Evolutionary conservation across 2,113 vertebrate genomes (phyloP).

Genomic region (Cololabis saira): DNA sequence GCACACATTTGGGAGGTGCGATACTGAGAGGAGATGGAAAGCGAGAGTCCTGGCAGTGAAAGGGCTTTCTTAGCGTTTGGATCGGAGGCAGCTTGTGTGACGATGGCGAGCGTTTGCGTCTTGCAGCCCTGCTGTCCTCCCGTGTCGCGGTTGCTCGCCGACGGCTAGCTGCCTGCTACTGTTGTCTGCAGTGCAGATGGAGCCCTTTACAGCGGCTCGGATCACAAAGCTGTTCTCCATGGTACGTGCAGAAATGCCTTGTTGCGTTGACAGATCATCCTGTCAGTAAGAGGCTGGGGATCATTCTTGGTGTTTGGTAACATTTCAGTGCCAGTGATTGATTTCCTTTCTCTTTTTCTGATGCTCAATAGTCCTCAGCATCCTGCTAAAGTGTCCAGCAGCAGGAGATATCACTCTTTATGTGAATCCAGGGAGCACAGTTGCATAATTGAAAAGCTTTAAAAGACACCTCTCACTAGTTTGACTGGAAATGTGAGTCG

Average conservation of each 20-base stretch:
- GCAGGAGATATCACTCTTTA: slow-evolving; percentile 32
- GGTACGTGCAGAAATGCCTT: slow-evolving; percentile 30
- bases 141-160: slow-evolving; percentile 34
- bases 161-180: slow-evolving; percentile 42
- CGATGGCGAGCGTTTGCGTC: slow-evolving; percentile 63
- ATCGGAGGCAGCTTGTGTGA: slow-evolving; percentile 47
- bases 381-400: slow-evolving; percentile 31
- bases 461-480: slow-evolving; percentile 2
- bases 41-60: slow-evolving; percentile 57
- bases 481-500: background rate
- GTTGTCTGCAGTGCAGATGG: slow-evolving; percentile 62
- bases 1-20: slow-evolving; percentile 36
- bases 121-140: slow-evolving; percentile 51
- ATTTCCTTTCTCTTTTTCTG: slow-evolving; percentile 51
- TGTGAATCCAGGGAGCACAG: slow-evolving; percentile 16
- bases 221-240: slow-evolving; percentile 56
- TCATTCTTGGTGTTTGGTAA: slow-evolving; percentile 43
- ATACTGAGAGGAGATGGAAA: slow-evolving; percentile 43
- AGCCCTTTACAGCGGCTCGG: slow-evolving; percentile 54
- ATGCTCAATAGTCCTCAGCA: slow-evolving; percentile 37
- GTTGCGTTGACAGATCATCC: slow-evolving; percentile 9
- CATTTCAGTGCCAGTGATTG: slow-evolving; percentile 59
- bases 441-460: slow-evolving; percentile 23
- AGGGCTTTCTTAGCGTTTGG: slow-evolving; percentile 53
- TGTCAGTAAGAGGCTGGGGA: slow-evolving; percentile 10